Evolutionary conservation across 2,797 vertebrate species (phyloP).

Genomic region (Ateles fusciceps): DNA sequence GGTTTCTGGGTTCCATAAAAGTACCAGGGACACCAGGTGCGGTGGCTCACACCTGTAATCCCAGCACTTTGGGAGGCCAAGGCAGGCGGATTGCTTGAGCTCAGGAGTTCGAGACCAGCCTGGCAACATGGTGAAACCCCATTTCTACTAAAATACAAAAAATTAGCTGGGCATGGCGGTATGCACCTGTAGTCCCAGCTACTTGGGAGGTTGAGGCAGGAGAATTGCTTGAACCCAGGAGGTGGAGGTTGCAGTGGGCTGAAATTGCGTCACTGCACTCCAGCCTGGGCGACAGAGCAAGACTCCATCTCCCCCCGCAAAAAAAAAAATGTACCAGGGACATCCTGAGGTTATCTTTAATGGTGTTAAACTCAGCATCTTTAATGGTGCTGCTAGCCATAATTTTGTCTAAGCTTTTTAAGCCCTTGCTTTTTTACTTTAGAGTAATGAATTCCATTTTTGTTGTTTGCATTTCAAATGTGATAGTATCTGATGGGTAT

Average conservation of each 20-base stretch:
- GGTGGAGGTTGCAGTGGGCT: not conserved
- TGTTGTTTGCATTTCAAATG: constrained; percentile 69
- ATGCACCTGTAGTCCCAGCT: not conserved
- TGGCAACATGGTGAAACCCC: not conserved
- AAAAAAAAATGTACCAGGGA: not conserved
- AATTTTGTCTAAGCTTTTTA: constrained; percentile 64
- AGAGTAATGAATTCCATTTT: constrained; percentile 68
- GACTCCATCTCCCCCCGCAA: not conserved
- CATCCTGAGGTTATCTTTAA: constrained; percentile 20
- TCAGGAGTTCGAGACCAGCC: not conserved
- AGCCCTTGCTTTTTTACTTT: constrained; percentile 63
- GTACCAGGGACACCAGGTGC: not conserved
- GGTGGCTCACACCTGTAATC: not conserved
- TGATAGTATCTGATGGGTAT: constrained; percentile 58
- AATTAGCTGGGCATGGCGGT: not conserved
- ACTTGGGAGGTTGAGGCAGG: not conserved
- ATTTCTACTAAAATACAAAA: not conserved
- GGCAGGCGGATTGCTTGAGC: not conserved
- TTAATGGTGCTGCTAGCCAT: constrained; percentile 43
- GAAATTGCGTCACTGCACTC: not conserved
- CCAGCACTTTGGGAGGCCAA: not conserved
- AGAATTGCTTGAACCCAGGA: not conserved
- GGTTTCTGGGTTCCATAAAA: not conserved
- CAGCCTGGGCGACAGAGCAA: not conserved
- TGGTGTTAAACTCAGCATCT: constrained; percentile 5